Base-by-base conservation (phyloP, 1,140 invertebrate species). In the Macrosteles quadrilineatus region DNA sequence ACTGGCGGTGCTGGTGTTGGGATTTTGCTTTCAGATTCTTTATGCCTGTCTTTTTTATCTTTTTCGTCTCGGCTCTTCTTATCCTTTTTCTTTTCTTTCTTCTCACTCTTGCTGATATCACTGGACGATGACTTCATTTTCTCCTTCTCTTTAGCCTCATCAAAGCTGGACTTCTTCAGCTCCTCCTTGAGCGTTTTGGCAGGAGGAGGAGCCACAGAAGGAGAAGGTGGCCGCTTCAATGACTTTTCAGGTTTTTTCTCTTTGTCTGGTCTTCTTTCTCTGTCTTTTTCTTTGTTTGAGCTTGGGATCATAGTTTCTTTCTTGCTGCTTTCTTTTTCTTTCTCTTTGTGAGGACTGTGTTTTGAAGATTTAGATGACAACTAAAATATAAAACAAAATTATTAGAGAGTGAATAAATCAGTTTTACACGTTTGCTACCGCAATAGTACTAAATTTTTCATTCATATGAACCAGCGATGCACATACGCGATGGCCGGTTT, bases 281-380 rank as follows among this genome's bases (percentile, higher is more conserved):
- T 71, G 25, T 2, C 29, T 30, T 45, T 36, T 76, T 79, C 74
- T 69, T 72, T 74, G 40, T 30, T 53, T 2, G 62, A 43, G 14
- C 36, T 67, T 21, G 43, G 12, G 12, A 53, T 27, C n/a, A 31
- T 40, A 21, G 31, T 59, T 84, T 84, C 74, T 86, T 88, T 67
- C 80, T 68, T 88, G 85, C 19, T 84, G 80, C 77, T 82, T 79
- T 76, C 84, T 80, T 78, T 82, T 77, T 78, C 72, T 75, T 82
- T 77, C 32, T 86, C 84, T 74, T 85, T 86, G 68, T 85, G 81
- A 27, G 82, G 81, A 74, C 81, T 84, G 55, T 84, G 81, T 73
- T 86, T 73, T 2, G 69, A 45, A 1, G 77, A 71, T 66, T 65
- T 67, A 43, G 69, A 71, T 31, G 74, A 72, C 4, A 32, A 65